Evolutionary conservation across 1,140 invertebrate species (phyloP), one percentile per base, ranked within the genome.

Genomic region (Mercenaria mercenaria): DNA sequence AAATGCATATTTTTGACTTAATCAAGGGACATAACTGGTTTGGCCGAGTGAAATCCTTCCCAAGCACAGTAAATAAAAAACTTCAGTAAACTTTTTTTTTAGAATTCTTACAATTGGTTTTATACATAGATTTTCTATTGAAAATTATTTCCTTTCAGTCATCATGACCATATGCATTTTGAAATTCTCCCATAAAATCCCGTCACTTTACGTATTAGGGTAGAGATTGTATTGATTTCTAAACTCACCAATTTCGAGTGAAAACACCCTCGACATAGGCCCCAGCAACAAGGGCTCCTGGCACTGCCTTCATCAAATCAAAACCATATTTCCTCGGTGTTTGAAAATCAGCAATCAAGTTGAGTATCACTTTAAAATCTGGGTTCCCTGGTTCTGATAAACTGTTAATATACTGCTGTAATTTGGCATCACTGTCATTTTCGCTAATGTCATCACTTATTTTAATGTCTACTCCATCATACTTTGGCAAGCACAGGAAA

Each of bases 391-490:
- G 41, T 18, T 29, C 8, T 18, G 3, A 0, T 3, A 59, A 50
- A 0, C 6, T 59, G 10, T 56, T 23, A 56, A 1, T 2, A 39
- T 52, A 79, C 34, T 50, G 26, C 18, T 79, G n/a, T 23, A 39
- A 18, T 18, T 20, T 41, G 26, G 11, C 18, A 52, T 1, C 18
- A 4, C 18, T 2, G 26, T 8, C 29, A 37, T 8, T 15, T 23
- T 52, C 29, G 11, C 91, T 72, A 32, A 90, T 69, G 69, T 91
- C 91, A 32, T 91, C 43, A 69, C 56, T 86, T 32, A 91, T 91
- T 52, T 85, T 74, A 50, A 92, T 91, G 43, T 91, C 89, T 10
- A 92, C 67, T 26, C 80, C 87, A 3, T 89, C 87, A 43, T 91
- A 52, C 4, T 90, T 80, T 43, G 92, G 92, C 29, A 92, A 43